Conservation (phyloP, 2,797 vertebrate genomes). For the Pantherophis vulpinus region DNA sequence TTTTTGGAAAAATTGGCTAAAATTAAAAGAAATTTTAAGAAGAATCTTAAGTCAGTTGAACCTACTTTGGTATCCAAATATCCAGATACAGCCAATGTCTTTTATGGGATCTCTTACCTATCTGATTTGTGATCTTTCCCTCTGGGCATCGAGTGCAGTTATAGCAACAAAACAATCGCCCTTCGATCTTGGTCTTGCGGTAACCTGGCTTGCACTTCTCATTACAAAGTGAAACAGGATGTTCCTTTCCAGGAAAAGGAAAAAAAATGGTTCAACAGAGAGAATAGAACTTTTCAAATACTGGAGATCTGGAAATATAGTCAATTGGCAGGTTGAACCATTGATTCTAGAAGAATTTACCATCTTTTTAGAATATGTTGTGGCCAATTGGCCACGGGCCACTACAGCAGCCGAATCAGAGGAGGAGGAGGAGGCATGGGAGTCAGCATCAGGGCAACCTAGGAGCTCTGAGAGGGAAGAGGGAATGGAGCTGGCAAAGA, state of each 20-base stretch:
- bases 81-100: background rate
- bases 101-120: background rate
- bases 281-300: background rate
- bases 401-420: no score
- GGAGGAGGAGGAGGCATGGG: no score
- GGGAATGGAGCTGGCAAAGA: no score
- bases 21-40: background rate
- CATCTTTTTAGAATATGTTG: background rate
- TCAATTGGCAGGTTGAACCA: background rate
- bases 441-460: no score
- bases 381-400: no score
- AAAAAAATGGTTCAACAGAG: background rate
- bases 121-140: background rate
- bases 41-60: background rate
- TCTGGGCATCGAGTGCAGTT: background rate
- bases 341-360: background rate
- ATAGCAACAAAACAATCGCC: background rate
- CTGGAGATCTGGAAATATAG: background rate
- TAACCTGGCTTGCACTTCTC: background rate
- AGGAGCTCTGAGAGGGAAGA: no score
- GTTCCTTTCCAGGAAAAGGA: background rate
- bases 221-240: background rate
- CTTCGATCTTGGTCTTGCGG: background rate
- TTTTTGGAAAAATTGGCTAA: background rate
- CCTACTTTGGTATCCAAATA: background rate